Percentiles rank a stretch among this genome's conserved stretches.
Evolutionary conservation across 1,140 invertebrate species (phyloP).

Genomic region (Eriosoma lanigerum): DNA sequence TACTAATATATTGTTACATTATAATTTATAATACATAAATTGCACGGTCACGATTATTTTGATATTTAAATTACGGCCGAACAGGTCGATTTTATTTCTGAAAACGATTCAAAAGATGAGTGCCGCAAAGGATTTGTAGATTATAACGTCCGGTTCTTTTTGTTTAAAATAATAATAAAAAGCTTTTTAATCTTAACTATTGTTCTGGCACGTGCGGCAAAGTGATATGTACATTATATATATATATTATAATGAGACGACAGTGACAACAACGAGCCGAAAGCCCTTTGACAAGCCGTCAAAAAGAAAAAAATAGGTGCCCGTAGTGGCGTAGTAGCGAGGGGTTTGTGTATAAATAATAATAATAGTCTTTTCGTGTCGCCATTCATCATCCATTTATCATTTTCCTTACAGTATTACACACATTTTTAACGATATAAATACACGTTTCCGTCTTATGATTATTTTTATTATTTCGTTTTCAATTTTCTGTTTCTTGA

Average conservation of each 20-base stretch:
- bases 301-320: not conserved
- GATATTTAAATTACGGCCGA: no score
- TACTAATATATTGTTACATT: no score
- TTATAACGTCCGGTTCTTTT: no score
- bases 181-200: not conserved
- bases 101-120: not conserved
- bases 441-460: no score
- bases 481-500: no score
- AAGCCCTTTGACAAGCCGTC: not conserved
- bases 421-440: no score
- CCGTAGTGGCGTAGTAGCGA: not conserved
- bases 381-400: no score
- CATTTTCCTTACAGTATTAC: no score
- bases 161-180: not conserved
- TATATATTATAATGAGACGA: constrained; percentile 5
- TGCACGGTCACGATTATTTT: no score
- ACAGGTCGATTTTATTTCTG: not conserved
- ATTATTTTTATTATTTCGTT: no score
- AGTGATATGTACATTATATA: not conserved
- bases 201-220: not conserved
- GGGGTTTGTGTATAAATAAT: not conserved
- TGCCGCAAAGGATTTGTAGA: not conserved
- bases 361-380: no score
- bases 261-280: not conserved
- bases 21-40: no score